Conservation (phyloP, 2,113 vertebrate species). For the Indicator indicator region DNA sequence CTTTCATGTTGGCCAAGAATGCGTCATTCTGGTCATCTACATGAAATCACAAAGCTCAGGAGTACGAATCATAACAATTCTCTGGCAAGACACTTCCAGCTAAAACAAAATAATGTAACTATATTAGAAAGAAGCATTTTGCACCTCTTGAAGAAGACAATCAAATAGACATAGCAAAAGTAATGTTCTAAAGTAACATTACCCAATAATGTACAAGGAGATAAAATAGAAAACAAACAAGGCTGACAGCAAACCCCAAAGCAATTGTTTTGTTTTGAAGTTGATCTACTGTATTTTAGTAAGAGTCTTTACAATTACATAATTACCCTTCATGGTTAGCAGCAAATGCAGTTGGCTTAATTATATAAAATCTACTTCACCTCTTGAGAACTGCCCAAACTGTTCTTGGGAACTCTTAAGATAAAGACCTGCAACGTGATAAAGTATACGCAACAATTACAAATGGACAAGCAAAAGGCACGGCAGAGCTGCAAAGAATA, state of each 20-base stretch:
- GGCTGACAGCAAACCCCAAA: not conserved
- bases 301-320: not conserved
- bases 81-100: not conserved
- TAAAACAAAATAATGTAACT: not conserved
- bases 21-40: not conserved
- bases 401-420: not conserved
- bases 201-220: not conserved
- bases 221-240: not conserved
- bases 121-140: not conserved
- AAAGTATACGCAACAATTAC: not conserved
- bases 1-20: not conserved
- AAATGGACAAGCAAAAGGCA: not conserved
- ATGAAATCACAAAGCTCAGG: not conserved
- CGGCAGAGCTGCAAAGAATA: not conserved
- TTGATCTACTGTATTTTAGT: not conserved
- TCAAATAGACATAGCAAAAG: not conserved
- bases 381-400: not conserved
- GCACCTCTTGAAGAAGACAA: not conserved
- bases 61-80: not conserved
- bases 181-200: not conserved
- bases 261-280: constrained; percentile 11
- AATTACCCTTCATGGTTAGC: not conserved
- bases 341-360: not conserved
- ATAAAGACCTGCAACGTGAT: not conserved
- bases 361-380: not conserved